Conservation (phyloP, 1,140 invertebrate species). For the Pseudomyrmex flavicornis region DNA sequence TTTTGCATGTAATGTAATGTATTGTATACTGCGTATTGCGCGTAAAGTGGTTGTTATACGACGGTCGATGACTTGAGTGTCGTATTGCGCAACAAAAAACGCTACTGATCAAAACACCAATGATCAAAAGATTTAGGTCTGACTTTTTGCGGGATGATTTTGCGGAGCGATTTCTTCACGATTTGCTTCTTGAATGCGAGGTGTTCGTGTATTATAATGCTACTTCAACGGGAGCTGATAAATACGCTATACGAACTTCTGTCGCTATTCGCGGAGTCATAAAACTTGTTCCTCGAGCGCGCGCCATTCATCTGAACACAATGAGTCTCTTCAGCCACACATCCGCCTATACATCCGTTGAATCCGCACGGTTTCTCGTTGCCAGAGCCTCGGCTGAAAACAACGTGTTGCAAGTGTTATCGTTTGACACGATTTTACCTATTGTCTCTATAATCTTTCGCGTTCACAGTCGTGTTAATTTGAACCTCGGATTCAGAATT, state of each 20-base stretch:
- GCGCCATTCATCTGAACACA: conserved; percentile 25
- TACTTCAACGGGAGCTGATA: conserved; percentile 25
- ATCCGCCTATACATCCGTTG: background rate
- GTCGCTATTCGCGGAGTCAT: conserved; percentile 9
- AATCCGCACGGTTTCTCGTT: conserved; percentile 1
- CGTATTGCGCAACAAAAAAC: too few relatives aligned
- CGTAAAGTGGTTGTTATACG: too few relatives aligned
- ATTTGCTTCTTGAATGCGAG: background rate
- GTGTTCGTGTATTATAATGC: background rate
- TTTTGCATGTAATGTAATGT: too few relatives aligned
- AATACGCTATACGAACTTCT: conserved; percentile 35
- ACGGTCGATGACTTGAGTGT: too few relatives aligned
- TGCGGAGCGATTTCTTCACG: background rate
- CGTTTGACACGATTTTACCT: conserved; percentile 28
- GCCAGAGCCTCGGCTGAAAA: conserved; percentile 20
- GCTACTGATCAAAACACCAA: too few relatives aligned
- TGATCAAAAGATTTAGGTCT: background rate
- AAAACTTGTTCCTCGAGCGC: conserved; percentile 50
- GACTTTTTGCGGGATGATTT: background rate
- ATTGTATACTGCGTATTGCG: too few relatives aligned
- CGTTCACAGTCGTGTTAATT: conserved; percentile 23
- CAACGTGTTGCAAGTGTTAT: conserved; percentile 22
- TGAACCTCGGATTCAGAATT: background rate
- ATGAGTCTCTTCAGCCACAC: conserved; percentile 23
- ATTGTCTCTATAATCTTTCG: conserved; percentile 41